Percentiles rank a stretch among this genome's conserved stretches.
phyloP scores from a whole-genome alignment of 2,113 vertebrate genomes.

The Chrysemys picta region DNA sequence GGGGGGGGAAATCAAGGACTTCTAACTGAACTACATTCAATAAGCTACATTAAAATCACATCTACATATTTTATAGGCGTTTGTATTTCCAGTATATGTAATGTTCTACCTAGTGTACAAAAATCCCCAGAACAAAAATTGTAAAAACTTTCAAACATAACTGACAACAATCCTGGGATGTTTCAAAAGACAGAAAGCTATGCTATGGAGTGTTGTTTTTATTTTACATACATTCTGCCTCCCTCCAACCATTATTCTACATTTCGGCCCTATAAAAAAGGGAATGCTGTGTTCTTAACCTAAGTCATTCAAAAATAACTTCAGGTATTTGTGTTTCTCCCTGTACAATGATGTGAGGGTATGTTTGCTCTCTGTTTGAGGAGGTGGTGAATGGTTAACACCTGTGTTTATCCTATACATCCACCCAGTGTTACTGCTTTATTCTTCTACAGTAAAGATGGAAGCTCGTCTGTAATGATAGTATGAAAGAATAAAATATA shows the following conservation, averaged over 20 bases:
- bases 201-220: background rate
- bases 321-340: background rate
- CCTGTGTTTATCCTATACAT: background rate
- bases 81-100: background rate
- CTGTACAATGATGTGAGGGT: background rate
- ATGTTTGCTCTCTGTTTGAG: background rate
- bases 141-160: slow-evolving; percentile 9
- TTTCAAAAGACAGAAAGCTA: background rate
- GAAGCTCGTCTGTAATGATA: background rate
- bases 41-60: background rate
- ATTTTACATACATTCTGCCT: background rate
- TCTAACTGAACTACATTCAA: background rate
- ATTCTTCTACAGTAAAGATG: background rate
- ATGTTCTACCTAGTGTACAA: background rate
- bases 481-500: background rate
- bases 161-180: background rate
- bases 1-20: background rate
- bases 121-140: background rate
- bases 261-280: background rate
- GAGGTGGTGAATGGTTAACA: background rate
- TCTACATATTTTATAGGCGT: background rate
- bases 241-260: background rate
- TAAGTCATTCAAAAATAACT: background rate
- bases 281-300: background rate
- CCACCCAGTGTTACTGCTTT: background rate